Percentiles rank a stretch among this genome's conserved stretches.
Evolutionary conservation across 2,797 vertebrate genomes (phyloP).

Genomic region (Parambassis ranga): DNA sequence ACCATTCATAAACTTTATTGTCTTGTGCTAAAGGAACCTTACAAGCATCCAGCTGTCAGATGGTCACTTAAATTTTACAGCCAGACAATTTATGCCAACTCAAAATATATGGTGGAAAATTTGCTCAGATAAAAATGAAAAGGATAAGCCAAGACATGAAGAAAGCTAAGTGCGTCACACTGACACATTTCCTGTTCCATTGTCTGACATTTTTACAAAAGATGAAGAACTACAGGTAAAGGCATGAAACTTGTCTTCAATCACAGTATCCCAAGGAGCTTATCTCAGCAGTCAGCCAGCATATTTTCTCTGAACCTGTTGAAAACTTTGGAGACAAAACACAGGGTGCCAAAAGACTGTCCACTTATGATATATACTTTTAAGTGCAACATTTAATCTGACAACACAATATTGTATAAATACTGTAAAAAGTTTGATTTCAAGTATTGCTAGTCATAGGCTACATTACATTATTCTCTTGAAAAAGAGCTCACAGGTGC

Average conservation of each 20-base stretch:
- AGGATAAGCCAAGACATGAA: background rate
- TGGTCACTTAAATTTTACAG: background rate
- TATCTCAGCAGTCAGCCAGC: background rate
- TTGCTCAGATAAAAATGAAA: conserved; percentile 3
- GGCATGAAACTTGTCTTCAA: conserved; percentile 11
- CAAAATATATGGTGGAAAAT: background rate
- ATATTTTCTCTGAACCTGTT: conserved; percentile 7
- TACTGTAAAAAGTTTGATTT: background rate
- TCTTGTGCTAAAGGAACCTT: background rate
- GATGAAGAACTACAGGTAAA: conserved; percentile 9
- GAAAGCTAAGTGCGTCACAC: conserved; percentile 2
- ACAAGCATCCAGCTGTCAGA: background rate
- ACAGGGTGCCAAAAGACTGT: background rate
- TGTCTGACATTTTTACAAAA: conserved; percentile 19
- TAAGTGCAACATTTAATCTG: conserved; percentile 1
- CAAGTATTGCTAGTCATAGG: no score
- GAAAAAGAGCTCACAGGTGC: background rate
- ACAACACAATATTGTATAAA: conserved; percentile 3
- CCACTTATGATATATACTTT: conserved; percentile 1
- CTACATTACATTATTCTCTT: background rate
- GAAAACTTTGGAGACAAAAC: background rate
- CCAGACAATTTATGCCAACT: background rate
- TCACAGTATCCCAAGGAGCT: conserved; percentile 19
- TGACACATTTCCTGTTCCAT: conserved; percentile 23
- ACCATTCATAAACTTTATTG: background rate